Evolutionary conservation across 2,797 vertebrate genomes (phyloP).

Genomic region (Schizopygopsis pylzovi): DNA sequence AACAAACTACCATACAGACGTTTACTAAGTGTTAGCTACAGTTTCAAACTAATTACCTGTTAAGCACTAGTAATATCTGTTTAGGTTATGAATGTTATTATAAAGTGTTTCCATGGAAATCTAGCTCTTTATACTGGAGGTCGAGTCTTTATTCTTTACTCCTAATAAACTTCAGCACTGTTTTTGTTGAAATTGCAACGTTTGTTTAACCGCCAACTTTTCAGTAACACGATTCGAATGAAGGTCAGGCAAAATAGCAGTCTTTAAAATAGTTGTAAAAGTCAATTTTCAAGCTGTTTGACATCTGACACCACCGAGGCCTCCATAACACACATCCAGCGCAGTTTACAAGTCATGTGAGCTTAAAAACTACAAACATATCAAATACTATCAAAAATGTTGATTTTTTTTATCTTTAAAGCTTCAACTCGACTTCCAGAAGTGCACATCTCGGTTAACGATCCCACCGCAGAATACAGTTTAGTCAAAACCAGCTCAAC

Average conservation of each 20-base stretch:
- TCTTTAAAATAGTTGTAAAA: background rate
- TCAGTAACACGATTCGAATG: background rate
- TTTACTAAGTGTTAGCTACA: background rate
- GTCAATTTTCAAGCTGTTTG: constrained; percentile 43
- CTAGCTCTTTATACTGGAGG: background rate
- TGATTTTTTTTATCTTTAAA: background rate
- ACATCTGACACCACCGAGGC: constrained; percentile 81
- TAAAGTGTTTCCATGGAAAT: background rate
- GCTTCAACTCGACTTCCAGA: background rate
- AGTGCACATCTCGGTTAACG: constrained; percentile 4
- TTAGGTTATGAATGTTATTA: background rate
- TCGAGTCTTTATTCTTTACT: background rate
- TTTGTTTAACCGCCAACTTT: background rate
- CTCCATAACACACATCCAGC: constrained; percentile 61
- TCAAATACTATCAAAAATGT: background rate
- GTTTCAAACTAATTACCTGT: background rate
- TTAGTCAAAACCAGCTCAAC: background rate
- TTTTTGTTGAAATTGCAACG: background rate
- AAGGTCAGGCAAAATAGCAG: background rate
- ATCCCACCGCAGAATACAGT: background rate
- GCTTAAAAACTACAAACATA: constrained; percentile 7
- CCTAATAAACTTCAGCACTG: background rate
- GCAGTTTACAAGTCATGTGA: constrained; percentile 23
- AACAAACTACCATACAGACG: background rate
- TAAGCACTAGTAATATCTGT: background rate